phyloP scores from a whole-genome alignment of 2,113 vertebrate genomes.

The Psittacus erithacus region DNA sequence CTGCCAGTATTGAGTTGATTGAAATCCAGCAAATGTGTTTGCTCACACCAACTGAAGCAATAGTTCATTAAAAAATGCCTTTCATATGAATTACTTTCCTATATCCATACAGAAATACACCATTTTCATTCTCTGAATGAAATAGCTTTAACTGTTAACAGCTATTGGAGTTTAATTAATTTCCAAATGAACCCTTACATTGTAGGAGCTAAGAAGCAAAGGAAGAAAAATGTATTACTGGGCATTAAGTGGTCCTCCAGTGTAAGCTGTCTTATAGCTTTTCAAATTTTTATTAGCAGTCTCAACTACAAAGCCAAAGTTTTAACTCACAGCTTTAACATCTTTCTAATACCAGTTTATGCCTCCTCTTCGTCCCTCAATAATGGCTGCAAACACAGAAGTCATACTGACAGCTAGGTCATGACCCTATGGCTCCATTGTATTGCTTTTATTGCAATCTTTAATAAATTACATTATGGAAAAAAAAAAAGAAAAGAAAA shows the following conservation, averaged over 20 bases:
- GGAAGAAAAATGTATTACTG: not conserved
- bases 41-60: not conserved
- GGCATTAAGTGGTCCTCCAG: not conserved
- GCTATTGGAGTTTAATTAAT: not conserved
- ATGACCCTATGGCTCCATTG: not conserved
- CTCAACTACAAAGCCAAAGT: not conserved
- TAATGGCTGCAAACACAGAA: not conserved
- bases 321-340: not conserved
- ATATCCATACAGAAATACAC: not conserved
- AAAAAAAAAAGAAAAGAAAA: fast-evolving
- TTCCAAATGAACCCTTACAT: not conserved
- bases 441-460: not conserved
- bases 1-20: not conserved
- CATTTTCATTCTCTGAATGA: not conserved
- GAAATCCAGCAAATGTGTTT: not conserved
- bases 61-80: not conserved
- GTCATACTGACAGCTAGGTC: not conserved
- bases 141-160: not conserved
- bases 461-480: not conserved
- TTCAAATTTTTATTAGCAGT: not conserved
- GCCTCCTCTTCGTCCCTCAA: not conserved
- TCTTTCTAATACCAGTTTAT: not conserved
- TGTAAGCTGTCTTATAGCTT: not conserved
- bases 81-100: not conserved
- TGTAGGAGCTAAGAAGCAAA: not conserved